Evolutionary conservation across 2,797 vertebrate species (phyloP).

Genomic region (Telmatherina bonti): DNA sequence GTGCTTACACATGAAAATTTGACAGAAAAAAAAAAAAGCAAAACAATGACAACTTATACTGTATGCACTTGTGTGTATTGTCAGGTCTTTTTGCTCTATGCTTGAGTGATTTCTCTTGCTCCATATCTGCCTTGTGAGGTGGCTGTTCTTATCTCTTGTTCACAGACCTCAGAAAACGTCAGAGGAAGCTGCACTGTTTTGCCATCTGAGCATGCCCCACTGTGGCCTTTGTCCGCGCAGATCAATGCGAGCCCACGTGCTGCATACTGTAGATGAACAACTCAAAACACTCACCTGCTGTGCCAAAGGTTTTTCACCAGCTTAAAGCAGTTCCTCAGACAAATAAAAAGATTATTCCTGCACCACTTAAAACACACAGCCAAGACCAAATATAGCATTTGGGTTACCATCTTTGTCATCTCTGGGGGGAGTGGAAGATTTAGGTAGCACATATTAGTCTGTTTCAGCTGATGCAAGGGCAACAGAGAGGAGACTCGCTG

Average conservation of each 20-base stretch:
- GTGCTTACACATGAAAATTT: conserved; percentile 35
- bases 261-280: conserved; percentile 55
- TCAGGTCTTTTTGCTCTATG: conserved; percentile 37
- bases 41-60: conserved; percentile 31
- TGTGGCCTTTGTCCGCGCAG: conserved; percentile 62
- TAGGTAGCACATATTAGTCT: conserved; percentile 53
- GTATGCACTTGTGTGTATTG: conserved; percentile 13
- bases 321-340: conserved; percentile 54
- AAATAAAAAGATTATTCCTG: conserved; percentile 62
- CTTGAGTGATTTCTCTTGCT: conserved; percentile 55
- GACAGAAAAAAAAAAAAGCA: conserved; percentile 19
- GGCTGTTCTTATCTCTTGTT: conserved; percentile 74
- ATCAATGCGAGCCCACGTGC: conserved; percentile 53
- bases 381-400: conserved; percentile 70
- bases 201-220: conserved; percentile 62
- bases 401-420: conserved; percentile 64
- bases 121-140: conserved; percentile 56
- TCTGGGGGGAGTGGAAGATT: conserved; percentile 37
- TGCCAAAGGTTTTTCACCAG: conserved; percentile 52
- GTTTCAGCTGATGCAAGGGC: conserved; percentile 57
- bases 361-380: conserved; percentile 61
- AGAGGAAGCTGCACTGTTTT: conserved; percentile 60
- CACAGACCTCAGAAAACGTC: conserved; percentile 75
- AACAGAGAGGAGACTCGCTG: conserved; percentile 59
- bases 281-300: conserved; percentile 66